phyloP scores from a whole-genome alignment of 30 jellyfish, hydroid and myxozoan species.

The Nemopilema nomurai region DNA sequence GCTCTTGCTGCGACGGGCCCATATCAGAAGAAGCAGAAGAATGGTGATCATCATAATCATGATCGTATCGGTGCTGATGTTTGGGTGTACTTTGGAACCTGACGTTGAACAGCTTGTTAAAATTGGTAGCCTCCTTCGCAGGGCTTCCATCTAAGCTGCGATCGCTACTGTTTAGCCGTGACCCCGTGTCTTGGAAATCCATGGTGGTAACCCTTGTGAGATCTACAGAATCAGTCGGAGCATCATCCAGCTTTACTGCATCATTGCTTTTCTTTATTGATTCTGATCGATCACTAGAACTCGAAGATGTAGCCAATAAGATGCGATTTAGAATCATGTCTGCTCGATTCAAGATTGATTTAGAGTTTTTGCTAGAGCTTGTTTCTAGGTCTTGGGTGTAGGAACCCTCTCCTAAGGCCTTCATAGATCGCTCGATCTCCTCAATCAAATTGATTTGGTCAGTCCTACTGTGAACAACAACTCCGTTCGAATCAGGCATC shows the following conservation, averaged over 20 bases:
- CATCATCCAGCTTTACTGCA: neutral
- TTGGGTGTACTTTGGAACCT: slow-evolving; percentile 36
- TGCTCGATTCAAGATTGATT: neutral
- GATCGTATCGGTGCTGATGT: neutral
- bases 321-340: neutral
- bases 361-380: neutral
- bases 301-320: neutral
- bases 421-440: neutral
- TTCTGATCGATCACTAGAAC: neutral
- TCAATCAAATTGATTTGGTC: neutral
- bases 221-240: neutral
- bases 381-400: neutral
- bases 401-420: neutral
- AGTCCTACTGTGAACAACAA: neutral
- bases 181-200: neutral
- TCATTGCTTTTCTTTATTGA: neutral
- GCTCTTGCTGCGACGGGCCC: neutral
- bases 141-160: neutral
- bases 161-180: neutral
- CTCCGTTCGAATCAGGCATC: neutral
- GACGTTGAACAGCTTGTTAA: neutral
- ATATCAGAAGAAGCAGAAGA: neutral
- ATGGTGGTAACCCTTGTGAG: neutral
- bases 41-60: neutral
- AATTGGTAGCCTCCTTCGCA: neutral